Base-by-base conservation (phyloP, 2,797 vertebrate genomes). In the Clarias laeviceps region DNA sequence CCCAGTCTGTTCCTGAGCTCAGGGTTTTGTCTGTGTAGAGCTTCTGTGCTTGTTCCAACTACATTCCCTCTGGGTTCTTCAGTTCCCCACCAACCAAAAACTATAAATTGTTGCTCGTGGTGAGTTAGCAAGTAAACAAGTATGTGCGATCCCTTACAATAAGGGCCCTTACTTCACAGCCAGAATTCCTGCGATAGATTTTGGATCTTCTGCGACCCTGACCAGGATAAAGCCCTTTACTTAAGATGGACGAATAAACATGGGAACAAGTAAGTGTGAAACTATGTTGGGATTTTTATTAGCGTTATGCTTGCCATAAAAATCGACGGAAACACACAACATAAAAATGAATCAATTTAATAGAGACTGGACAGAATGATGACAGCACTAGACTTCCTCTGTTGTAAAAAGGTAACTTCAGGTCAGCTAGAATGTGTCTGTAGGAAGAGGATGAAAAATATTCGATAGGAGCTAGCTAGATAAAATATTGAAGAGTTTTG, bases 321-420 rank as follows among this genome's bases (percentile, higher is more conserved):
- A 1, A 76, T 32, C 8, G 11, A 76, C 32, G 27, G 29, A 57
- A 74, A 29, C 15, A 29, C 15, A 50, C 12, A 74, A 5, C 8
- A 57, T 45, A 29, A 18, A 22, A 50, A 12, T 57, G 45, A 57
- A 76, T 20, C 17, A 56, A 11, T 57, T 76, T 76, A 32, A 74
- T 74, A 17, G 15, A 29, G n/a, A 18, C 15, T 72, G n/a, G 54
- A 56, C 45, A 74, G n/a, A 29, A 74, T 74, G 72, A 27, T 45
- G 15, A 11, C 69, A 73, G 40, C 24, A 54, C 14, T 74, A 29
- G 12, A 56, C 72, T 74, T 74, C 45, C 72, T 74, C 45, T 6
- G 1, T 74, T 56, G 72, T 74, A 74, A 76, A 76, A 56, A 76
- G 27, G n/a, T 76, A 76, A 32, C 73, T 56, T 56, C 73, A 20